Evolutionary conservation across 2,888 invertebrate species (phyloP).

Genomic region (Acrobeloides nanus): DNA sequence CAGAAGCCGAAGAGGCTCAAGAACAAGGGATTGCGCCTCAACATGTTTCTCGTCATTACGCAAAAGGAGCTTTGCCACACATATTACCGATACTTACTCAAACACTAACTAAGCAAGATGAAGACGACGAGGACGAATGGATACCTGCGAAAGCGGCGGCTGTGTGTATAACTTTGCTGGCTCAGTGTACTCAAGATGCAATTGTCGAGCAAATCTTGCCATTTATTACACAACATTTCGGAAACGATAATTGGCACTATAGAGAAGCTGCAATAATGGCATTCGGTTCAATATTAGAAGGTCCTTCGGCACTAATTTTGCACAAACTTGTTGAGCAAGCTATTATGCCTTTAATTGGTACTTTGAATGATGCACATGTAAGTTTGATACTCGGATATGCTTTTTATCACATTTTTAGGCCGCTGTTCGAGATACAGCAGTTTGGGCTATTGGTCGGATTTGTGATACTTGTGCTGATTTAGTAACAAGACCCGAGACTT

Average conservation of each 20-base stretch:
- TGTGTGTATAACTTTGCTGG: conserved; percentile 92
- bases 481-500: conserved; percentile 35
- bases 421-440: conserved; percentile 83
- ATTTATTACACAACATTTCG: conserved; percentile 89
- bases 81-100: conserved; percentile 87
- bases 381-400: conserved; percentile 56
- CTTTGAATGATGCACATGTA: conserved; percentile 87
- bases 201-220: conserved; percentile 85
- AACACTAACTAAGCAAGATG: conserved; percentile 83
- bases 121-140: conserved; percentile 96
- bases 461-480: conserved; percentile 67
- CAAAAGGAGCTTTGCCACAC: conserved; percentile 91
- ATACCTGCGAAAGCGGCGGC: conserved; percentile 98
- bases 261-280: conserved; percentile 97
- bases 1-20: conserved; percentile 85
- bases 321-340: conserved; percentile 91
- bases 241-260: conserved; percentile 63
- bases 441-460: conserved; percentile 95
- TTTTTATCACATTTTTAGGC: conserved; percentile 23
- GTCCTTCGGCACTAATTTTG: conserved; percentile 75
- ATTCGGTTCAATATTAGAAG: conserved; percentile 84
- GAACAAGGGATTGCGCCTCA: conserved; percentile 89
- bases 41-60: conserved; percentile 86
- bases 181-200: conserved; percentile 92
- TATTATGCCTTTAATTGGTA: conserved; percentile 84